A percentile compares a stretch with the other conserved stretches of the same genome.
Conservation (phyloP, 2,113 vertebrate species). For the Electrona antarctica region DNA sequence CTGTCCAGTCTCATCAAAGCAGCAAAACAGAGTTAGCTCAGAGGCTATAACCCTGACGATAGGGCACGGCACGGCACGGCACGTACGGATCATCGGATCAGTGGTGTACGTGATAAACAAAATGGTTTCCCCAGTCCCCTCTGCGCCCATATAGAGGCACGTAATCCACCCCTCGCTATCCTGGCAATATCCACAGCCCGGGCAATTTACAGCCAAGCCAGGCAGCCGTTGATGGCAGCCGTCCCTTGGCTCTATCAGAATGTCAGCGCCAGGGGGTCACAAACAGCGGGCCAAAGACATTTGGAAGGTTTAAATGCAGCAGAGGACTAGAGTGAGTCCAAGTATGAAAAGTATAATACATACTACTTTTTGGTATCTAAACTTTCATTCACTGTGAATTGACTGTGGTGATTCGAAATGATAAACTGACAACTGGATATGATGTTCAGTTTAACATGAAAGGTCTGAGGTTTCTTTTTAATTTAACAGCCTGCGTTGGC, state of each 20-base stretch:
- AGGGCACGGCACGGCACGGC: background rate
- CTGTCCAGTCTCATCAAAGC: slow-evolving; percentile 22
- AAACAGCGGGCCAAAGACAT: slow-evolving; percentile 24
- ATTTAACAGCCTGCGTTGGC: slow-evolving; percentile 37
- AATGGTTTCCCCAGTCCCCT: slow-evolving; percentile 9
- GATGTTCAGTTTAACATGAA: slow-evolving; percentile 38
- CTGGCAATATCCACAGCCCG: slow-evolving; percentile 21
- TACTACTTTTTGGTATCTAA: slow-evolving; percentile 36
- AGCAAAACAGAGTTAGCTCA: slow-evolving; percentile 31
- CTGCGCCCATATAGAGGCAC: slow-evolving; percentile 23
- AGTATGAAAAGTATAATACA: background rate
- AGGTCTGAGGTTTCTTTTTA: slow-evolving; percentile 33
- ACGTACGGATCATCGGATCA: slow-evolving; percentile 11
- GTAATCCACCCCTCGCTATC: background rate
- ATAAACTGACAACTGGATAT: slow-evolving; percentile 20
- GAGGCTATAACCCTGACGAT: slow-evolving; percentile 24
- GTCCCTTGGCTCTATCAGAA: slow-evolving; percentile 11
- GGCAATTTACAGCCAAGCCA: slow-evolving; percentile 39
- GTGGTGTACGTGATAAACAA: slow-evolving; percentile 36
- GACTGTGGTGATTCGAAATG: slow-evolving; percentile 26
- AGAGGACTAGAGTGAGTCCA: slow-evolving; percentile 1
- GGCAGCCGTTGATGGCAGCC: slow-evolving; percentile 2
- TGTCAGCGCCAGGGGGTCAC: slow-evolving; percentile 14
- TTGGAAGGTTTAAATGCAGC: slow-evolving; percentile 19
- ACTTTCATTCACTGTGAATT: slow-evolving; percentile 8